A percentile compares a stretch with the other conserved stretches of the same genome.
These are phyloP conservation scores for Carabus problematicus DNA, from an alignment of 2,888 invertebrate genomes.

Conservation along the genomic window DNA sequence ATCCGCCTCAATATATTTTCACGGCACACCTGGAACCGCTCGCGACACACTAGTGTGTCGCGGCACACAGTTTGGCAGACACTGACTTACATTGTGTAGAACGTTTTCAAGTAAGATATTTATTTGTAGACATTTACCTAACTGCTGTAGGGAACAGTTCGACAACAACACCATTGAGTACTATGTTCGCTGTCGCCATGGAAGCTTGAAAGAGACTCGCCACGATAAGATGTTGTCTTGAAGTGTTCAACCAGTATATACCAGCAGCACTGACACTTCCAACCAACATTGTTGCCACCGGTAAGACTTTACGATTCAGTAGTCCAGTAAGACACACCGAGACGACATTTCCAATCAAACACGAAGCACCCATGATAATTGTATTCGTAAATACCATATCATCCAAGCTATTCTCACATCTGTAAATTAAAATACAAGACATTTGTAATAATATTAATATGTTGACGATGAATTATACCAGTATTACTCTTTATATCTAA, in stretches of 20 bases:
- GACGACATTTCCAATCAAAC: conserved; percentile 69
- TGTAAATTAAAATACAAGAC: conserved; percentile 15
- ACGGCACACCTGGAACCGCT: no score
- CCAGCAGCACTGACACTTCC: conserved; percentile 66
- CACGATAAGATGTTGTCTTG: conserved; percentile 66
- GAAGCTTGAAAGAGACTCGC: conserved; percentile 62
- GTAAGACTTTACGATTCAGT: conserved; percentile 51
- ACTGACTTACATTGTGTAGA: no score
- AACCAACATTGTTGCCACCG: conserved; percentile 58
- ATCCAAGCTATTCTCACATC: conserved; percentile 66
- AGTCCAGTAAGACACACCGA: conserved; percentile 66
- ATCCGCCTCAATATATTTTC: conserved; percentile 39
- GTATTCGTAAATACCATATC: conserved; percentile 70
- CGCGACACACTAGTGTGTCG: no score
- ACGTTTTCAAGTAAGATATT: not conserved
- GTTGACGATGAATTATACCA: no score
- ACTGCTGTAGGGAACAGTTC: conserved; percentile 56
- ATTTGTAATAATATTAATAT: not conserved
- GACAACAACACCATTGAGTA: conserved; percentile 55
- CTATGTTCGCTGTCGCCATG: conserved; percentile 62
- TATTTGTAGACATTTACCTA: no score
- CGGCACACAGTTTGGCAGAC: no score
- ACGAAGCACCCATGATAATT: conserved; percentile 70
- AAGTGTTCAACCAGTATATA: conserved; percentile 67
- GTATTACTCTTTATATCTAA: not conserved